Evolutionary conservation across 1,140 invertebrate genomes (phyloP).

Genomic region (Drosophila athabasca): DNA sequence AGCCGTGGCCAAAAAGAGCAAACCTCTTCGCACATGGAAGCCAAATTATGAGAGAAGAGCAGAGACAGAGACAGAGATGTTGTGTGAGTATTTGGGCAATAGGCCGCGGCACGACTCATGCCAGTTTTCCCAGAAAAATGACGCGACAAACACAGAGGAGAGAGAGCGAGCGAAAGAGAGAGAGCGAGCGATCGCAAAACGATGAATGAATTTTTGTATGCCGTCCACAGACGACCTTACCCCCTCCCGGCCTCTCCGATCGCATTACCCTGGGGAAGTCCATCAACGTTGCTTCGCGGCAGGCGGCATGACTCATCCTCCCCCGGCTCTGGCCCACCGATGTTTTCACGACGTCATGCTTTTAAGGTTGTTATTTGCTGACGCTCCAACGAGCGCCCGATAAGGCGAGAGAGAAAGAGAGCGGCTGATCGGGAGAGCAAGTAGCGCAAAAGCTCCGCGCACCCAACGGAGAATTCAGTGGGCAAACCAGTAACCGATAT

Average conservation of each 20-base stretch:
- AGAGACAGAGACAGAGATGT: background rate
- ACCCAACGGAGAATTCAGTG: conserved; percentile 19
- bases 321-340: background rate
- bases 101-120: conserved; percentile 56
- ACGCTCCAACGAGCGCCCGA: conserved; percentile 20
- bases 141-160: conserved; percentile 40
- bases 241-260: background rate
- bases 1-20: too few relatives aligned
- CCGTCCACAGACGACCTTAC: conserved; percentile 62
- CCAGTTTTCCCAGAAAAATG: conserved; percentile 72
- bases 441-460: conserved; percentile 32
- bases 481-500: conserved; percentile 1
- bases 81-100: too few relatives aligned
- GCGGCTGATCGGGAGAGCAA: conserved; percentile 11
- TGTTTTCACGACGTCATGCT: conserved; percentile 61
- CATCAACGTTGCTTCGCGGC: conserved; percentile 29
- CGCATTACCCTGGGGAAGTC: conserved; percentile 63
- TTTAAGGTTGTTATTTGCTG: conserved; percentile 47
- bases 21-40: too few relatives aligned
- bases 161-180: conserved; percentile 6
- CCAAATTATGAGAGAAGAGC: conserved; percentile 27
- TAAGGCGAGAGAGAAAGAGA: background rate
- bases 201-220: conserved; percentile 56
- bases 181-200: conserved; percentile 6
- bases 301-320: conserved; percentile 47